These are phyloP conservation scores for Karalla daura DNA, from an alignment of 2,797 vertebrate species.

Conservation along the genomic window DNA sequence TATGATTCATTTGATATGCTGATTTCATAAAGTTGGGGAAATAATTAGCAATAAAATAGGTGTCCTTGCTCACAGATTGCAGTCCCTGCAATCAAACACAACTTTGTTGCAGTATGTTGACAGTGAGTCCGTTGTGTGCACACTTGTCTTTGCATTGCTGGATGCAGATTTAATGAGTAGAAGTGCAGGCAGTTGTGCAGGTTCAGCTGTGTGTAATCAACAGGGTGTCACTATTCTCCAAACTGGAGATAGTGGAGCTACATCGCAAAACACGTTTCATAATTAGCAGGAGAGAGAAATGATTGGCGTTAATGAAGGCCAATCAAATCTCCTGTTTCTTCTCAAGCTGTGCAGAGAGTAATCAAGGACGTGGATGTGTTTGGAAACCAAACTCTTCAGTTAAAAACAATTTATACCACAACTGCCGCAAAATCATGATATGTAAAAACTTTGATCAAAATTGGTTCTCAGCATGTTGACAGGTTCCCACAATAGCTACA, in stretches of 20 bases:
- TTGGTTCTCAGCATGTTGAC: not conserved
- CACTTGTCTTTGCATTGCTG: not conserved
- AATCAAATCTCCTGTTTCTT: not conserved
- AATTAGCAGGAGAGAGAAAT: slow-evolving; percentile 13
- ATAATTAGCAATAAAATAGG: not conserved
- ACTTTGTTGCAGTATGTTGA: no score
- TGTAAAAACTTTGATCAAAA: not conserved
- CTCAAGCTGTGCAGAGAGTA: slow-evolving; percentile 4
- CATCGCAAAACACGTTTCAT: slow-evolving; percentile 4
- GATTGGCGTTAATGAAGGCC: slow-evolving; percentile 11
- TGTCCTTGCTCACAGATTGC: not conserved
- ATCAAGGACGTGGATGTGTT: not conserved
- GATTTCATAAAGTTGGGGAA: slow-evolving; percentile 1
- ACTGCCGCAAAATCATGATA: not conserved
- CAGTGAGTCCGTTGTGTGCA: not conserved
- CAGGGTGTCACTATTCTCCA: not conserved
- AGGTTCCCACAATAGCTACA: slow-evolving; percentile 1
- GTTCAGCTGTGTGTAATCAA: not conserved
- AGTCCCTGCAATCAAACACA: not conserved
- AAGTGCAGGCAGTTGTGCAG: not conserved
- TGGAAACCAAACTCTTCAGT: not conserved
- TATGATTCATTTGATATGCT: slow-evolving; percentile 64
- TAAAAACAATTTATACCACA: not conserved
- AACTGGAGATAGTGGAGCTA: not conserved
- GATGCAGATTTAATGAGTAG: not conserved